Conservation (phyloP, 2,113 vertebrate genomes). For the Pedionomus torquatus region DNA sequence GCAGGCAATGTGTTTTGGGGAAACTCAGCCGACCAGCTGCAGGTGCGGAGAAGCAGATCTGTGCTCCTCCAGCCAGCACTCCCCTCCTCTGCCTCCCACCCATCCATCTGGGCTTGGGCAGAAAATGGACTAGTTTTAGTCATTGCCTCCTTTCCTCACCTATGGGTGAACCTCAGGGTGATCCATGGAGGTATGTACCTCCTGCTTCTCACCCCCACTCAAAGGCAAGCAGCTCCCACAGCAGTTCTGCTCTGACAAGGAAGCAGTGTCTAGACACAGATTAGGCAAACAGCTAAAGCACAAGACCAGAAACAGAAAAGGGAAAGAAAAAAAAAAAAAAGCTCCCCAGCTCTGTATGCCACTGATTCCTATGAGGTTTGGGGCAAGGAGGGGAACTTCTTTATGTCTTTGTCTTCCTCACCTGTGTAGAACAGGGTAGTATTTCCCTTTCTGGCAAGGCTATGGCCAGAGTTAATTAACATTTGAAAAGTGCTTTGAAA, state of each 20-base stretch:
- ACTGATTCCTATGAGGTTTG: not conserved
- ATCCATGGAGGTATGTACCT: fast-evolving
- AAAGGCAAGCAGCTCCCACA: not conserved
- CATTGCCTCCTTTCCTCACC: not conserved
- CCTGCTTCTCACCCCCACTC: not conserved
- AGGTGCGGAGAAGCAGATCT: not conserved
- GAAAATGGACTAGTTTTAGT: not conserved
- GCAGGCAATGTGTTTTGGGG: fast-evolving
- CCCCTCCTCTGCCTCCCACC: not conserved
- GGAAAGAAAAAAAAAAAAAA: not conserved
- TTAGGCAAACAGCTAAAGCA: not conserved
- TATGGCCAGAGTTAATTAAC: constrained; percentile 9
- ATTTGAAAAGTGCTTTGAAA: constrained; percentile 61
- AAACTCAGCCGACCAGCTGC: fast-evolving
- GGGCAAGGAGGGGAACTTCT: not conserved
- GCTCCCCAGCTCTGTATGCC: not conserved
- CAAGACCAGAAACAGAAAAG: not conserved
- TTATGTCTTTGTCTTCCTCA: not conserved
- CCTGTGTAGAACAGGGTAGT: constrained; percentile 12
- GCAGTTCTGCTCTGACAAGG: not conserved
- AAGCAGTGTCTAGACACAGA: constrained; percentile 8
- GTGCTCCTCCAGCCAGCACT: not conserved
- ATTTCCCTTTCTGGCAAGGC: constrained; percentile 33
- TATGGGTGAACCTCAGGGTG: fast-evolving
- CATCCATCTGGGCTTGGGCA: fast-evolving